phyloP scores from a whole-genome alignment of 2,888 invertebrate genomes.

The Catocala fraxini region DNA sequence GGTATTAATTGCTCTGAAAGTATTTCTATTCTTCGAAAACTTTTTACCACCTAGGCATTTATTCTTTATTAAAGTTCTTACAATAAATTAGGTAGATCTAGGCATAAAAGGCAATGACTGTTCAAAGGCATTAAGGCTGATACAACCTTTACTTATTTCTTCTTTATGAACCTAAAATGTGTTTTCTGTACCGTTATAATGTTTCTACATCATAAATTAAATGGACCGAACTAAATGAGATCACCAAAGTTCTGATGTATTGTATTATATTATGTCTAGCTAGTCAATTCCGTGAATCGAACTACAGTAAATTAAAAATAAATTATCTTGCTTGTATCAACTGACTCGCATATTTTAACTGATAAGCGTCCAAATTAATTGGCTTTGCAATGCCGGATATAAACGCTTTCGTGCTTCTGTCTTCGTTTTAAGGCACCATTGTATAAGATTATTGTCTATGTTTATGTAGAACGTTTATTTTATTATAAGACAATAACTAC shows the following conservation, averaged over 20 bases:
- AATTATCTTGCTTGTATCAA: neutral
- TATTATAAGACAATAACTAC: neutral
- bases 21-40: no score
- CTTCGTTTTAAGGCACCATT: neutral
- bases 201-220: no score
- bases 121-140: neutral
- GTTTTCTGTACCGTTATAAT: no score
- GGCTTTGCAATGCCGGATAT: slow-evolving; percentile 17
- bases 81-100: neutral
- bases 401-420: slow-evolving; percentile 8
- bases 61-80: neutral
- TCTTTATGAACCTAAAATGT: neutral
- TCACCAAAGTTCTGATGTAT: no score
- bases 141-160: neutral
- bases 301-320: no score
- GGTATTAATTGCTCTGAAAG: no score
- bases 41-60: no score
- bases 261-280: no score
- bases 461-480: neutral
- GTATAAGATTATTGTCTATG: neutral
- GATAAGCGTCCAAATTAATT: neutral
- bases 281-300: no score
- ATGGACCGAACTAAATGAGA: no score
- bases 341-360: slow-evolving; percentile 7
- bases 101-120: neutral